Conservation (phyloP, 2,113 vertebrate genomes). For the Mobula birostris region DNA sequence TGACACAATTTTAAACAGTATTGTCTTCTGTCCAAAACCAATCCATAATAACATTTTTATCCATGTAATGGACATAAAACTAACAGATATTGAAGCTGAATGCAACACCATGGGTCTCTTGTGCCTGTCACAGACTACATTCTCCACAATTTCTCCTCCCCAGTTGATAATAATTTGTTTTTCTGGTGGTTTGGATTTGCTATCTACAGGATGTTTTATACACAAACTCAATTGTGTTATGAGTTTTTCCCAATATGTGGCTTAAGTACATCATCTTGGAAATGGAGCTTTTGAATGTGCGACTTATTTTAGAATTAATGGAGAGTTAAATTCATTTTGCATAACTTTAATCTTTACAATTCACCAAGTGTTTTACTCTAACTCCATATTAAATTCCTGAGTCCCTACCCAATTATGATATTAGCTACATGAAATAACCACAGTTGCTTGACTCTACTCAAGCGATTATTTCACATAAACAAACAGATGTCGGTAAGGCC, state of each 20-base stretch:
- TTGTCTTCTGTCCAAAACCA: neutral
- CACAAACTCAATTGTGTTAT: neutral
- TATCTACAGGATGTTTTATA: neutral
- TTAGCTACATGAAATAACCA: neutral
- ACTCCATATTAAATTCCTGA: neutral
- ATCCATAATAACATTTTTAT: neutral
- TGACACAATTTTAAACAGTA: neutral
- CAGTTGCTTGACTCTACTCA: neutral
- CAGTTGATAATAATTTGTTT: neutral
- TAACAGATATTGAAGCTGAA: neutral
- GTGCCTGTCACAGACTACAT: neutral
- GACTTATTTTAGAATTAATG: neutral
- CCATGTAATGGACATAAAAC: neutral
- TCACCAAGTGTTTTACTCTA: neutral
- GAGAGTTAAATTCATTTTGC: neutral
- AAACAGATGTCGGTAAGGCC: neutral
- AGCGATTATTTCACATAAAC: neutral
- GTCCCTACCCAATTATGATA: neutral
- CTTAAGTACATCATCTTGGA: neutral
- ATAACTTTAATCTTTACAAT: neutral
- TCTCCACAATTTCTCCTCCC: neutral
- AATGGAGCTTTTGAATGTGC: neutral
- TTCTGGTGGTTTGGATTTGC: neutral
- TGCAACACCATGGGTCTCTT: neutral
- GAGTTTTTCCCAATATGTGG: neutral